Conservation (phyloP, 2,797 vertebrate species). For the Ctenosaura bakeri region DNA sequence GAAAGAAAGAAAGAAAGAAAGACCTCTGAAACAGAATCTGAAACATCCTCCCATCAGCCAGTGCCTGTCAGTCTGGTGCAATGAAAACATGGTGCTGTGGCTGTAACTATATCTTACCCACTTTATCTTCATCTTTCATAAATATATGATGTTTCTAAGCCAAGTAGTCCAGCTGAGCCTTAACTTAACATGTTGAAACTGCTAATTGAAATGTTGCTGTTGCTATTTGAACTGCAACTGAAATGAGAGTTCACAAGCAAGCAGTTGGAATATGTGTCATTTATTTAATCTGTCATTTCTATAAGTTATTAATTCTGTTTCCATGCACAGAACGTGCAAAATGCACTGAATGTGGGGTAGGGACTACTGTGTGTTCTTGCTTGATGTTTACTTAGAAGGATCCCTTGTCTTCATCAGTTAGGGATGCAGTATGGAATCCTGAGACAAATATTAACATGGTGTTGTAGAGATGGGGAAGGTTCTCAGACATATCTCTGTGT, state of each 20-base stretch:
- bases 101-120: neutral
- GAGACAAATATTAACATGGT: slow-evolving; percentile 63
- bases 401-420: slow-evolving; percentile 51
- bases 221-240: neutral
- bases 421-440: slow-evolving; percentile 54
- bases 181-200: neutral
- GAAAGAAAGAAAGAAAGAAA: neutral
- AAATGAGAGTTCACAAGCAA: neutral
- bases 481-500: slow-evolving; percentile 61
- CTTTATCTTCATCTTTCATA: slow-evolving; percentile 13
- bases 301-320: neutral
- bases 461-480: slow-evolving; percentile 61
- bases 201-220: neutral
- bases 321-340: neutral
- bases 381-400: neutral
- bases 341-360: slow-evolving; percentile 6
- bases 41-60: neutral
- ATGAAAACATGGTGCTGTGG: neutral
- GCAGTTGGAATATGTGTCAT: neutral
- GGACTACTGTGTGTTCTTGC: slow-evolving; percentile 34
- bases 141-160: slow-evolving; percentile 5
- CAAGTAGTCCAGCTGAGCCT: slow-evolving; percentile 10
- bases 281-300: neutral
- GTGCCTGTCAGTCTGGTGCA: neutral
- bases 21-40: neutral